Evolutionary conservation across 2,797 vertebrate species (phyloP).

Genomic region (Babyrousa celebensis): DNA sequence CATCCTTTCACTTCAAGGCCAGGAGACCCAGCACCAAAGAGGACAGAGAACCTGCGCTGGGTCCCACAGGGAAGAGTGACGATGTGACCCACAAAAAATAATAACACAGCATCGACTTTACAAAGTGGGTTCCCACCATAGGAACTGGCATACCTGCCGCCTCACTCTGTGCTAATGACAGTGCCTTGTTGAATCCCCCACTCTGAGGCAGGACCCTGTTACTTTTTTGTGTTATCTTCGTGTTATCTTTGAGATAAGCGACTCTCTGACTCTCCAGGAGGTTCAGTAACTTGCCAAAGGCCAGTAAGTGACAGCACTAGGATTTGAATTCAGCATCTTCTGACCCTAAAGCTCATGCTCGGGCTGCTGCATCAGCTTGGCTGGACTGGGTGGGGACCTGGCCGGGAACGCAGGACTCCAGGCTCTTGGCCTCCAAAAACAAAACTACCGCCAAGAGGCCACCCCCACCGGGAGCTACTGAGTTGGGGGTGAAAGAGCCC

Average conservation of each 20-base stretch:
- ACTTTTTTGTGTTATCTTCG: neutral
- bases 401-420: neutral
- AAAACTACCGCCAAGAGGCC: neutral
- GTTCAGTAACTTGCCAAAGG: neutral
- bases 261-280: neutral
- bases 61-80: neutral
- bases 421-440: slow-evolving; percentile 4
- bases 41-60: neutral
- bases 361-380: neutral
- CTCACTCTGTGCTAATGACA: neutral
- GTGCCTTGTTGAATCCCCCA: no score
- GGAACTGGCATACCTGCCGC: accelerated
- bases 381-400: neutral
- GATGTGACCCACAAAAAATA: neutral
- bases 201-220: neutral
- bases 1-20: neutral
- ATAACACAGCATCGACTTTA: neutral
- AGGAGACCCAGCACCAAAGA: neutral
- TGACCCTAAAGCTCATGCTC: neutral
- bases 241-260: neutral
- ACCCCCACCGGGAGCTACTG: neutral
- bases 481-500: neutral
- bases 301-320: neutral
- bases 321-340: neutral
- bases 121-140: accelerated